These are phyloP conservation scores for Phyllopteryx taeniolatus DNA, from an alignment of 2,113 vertebrate genomes.

Conservation along the genomic window DNA sequence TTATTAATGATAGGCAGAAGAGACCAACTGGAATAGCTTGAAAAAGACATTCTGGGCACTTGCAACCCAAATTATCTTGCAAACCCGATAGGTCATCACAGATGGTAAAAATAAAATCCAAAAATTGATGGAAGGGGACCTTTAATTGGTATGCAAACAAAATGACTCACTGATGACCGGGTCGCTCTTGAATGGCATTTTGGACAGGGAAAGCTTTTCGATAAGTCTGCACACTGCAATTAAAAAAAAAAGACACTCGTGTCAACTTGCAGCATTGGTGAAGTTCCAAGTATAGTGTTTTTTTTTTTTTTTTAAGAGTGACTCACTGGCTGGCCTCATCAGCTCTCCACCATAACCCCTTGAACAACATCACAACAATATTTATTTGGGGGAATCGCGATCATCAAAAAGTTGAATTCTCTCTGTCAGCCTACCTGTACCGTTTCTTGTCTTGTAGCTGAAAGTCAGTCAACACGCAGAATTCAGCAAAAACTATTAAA, in stretches of 20 bases:
- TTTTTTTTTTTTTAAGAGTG: not conserved
- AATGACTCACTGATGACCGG: conserved; percentile 77
- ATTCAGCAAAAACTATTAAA: conserved; percentile 7
- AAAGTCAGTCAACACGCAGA: conserved; percentile 26
- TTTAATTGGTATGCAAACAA: not conserved
- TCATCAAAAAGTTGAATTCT: not conserved
- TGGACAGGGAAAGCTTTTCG: conserved; percentile 87
- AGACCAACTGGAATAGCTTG: too few species aligned
- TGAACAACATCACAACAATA: not conserved
- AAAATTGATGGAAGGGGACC: too few species aligned
- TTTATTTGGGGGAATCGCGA: not conserved
- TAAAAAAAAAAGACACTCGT: conserved; percentile 17
- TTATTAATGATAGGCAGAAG: too few species aligned
- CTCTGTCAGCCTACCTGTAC: conserved; percentile 80
- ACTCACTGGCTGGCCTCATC: conserved; percentile 88
- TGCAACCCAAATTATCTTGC: too few species aligned
- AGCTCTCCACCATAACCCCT: conserved; percentile 92
- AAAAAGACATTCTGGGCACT: too few species aligned
- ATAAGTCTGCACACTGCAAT: conserved; percentile 84
- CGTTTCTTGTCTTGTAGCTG: conserved; percentile 83
- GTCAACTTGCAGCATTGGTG: not conserved
- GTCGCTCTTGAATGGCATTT: conserved; percentile 84
- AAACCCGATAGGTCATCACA: too few species aligned
- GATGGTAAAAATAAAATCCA: too few species aligned
- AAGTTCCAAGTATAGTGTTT: not conserved